These are phyloP conservation scores for Phoxinus dragarum DNA, from an alignment of 2,797 vertebrate genomes.

Conservation along the genomic window DNA sequence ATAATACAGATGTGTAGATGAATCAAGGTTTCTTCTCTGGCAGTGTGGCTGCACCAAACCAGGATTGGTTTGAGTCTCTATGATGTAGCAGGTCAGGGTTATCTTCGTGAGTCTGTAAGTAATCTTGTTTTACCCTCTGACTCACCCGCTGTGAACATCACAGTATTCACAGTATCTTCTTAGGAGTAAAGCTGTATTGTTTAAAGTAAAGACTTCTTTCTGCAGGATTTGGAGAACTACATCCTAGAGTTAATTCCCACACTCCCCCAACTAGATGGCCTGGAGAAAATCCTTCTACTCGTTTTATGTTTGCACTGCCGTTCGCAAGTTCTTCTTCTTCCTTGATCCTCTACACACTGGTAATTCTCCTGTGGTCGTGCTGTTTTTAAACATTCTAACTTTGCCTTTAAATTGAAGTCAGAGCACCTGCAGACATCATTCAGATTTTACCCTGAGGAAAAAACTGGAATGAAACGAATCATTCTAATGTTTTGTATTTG, in stretches of 20 bases:
- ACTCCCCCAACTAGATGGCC: slow-evolving; percentile 93
- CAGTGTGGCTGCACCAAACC: slow-evolving; percentile 98
- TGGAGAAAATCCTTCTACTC: slow-evolving; percentile 99
- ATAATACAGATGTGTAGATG: neutral
- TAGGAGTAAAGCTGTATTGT: neutral
- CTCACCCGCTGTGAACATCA: neutral
- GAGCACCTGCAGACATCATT: neutral
- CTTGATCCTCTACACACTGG: slow-evolving; percentile 96
- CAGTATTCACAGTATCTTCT: neutral
- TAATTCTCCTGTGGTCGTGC: slow-evolving; percentile 61
- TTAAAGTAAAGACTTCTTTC: neutral
- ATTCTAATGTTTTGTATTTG: slow-evolving; percentile 17
- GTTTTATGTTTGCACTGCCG: slow-evolving; percentile 97
- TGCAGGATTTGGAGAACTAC: slow-evolving; percentile 97
- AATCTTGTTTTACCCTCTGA: neutral
- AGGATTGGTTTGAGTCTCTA: slow-evolving; percentile 97
- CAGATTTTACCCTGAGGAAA: neutral
- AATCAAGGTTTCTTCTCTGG: neutral
- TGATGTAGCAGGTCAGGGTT: slow-evolving; percentile 96
- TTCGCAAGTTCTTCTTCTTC: slow-evolving; percentile 98
- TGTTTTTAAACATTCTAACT: neutral
- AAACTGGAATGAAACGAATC: slow-evolving; percentile 1
- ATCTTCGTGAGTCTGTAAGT: slow-evolving; percentile 96
- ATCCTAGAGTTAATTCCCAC: slow-evolving; percentile 98
- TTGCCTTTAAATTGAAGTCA: neutral